Percentiles rank a stretch among this genome's conserved stretches.
phyloP scores from a whole-genome alignment of 2,888 invertebrate genomes.

The Mongoloraphidia duomilia region DNA sequence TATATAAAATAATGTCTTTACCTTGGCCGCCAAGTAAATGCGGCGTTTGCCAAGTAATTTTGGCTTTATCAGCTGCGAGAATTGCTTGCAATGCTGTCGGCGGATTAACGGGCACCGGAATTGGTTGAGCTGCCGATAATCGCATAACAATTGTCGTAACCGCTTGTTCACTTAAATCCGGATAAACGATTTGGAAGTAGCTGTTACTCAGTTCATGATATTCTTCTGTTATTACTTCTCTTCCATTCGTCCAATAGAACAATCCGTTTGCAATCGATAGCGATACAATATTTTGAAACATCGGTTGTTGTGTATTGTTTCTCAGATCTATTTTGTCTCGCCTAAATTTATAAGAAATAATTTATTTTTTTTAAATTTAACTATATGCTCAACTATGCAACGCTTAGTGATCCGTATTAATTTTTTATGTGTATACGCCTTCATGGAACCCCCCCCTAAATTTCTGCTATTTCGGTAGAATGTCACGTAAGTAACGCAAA shows the following conservation, averaged over 20 bases:
- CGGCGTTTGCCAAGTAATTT: constrained; percentile 71
- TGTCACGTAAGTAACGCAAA: no score
- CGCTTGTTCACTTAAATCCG: constrained; percentile 29
- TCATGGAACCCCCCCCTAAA: no score
- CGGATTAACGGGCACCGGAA: constrained; percentile 63
- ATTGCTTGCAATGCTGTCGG: constrained; percentile 70
- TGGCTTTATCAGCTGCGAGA: constrained; percentile 59
- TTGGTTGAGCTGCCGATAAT: constrained; percentile 59
- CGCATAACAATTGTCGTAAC: constrained; percentile 25
- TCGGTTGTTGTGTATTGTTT: constrained; percentile 58
- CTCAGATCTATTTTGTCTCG: constrained; percentile 58
- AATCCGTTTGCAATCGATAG: constrained; percentile 60
- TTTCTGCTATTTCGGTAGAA: no score
- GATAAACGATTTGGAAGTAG: constrained; percentile 66
- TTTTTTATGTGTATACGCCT: no score
- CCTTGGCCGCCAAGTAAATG: constrained; percentile 61
- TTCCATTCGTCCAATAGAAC: constrained; percentile 78
- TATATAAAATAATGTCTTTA: constrained; percentile 26
- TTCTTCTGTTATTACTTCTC: constrained; percentile 63
- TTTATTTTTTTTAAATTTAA: background rate
- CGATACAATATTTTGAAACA: constrained; percentile 59
- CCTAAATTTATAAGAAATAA: constrained; percentile 25
- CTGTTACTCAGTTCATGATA: constrained; percentile 51
- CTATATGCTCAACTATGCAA: background rate
- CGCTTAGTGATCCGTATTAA: background rate